Conservation (phyloP, 2,888 invertebrate species). For the Cacoxenus indagator region DNA sequence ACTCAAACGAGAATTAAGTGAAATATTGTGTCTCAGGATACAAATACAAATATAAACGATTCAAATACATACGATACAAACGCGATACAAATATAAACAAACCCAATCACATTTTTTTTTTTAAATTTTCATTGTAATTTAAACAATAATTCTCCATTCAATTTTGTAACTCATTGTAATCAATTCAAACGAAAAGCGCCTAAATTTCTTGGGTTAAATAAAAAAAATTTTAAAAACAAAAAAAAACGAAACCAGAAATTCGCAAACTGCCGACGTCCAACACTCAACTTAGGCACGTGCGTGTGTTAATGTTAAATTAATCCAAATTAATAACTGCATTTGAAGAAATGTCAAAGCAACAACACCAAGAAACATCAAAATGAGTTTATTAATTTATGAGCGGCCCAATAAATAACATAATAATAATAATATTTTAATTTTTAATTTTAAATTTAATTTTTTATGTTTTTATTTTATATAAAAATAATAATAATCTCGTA, state of each 20-base stretch:
- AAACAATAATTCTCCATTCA: constrained; percentile 44
- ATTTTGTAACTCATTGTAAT: constrained; percentile 43
- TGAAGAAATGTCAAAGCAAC: neutral
- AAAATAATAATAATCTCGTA: too few species aligned
- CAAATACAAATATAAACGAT: neutral
- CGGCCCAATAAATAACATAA: too few species aligned
- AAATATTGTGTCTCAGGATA: neutral
- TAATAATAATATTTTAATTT: too few species aligned
- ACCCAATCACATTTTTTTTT: neutral
- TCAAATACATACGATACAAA: too few species aligned
- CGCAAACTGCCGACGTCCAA: neutral
- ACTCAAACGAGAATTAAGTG: neutral
- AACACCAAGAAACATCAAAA: neutral
- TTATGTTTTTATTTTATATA: too few species aligned
- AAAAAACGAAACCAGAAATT: neutral
- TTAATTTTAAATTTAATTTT: too few species aligned
- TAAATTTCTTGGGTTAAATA: neutral
- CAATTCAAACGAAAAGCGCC: constrained; percentile 28
- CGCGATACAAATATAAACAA: neutral
- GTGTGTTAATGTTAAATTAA: neutral
- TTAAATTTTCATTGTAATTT: constrained; percentile 38
- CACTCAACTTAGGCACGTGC: neutral
- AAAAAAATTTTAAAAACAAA: neutral
- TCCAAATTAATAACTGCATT: constrained; percentile 4
- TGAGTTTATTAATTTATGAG: too few species aligned